Base-by-base conservation (phyloP, 2,797 vertebrate species). In the Clamator glandarius region DNA sequence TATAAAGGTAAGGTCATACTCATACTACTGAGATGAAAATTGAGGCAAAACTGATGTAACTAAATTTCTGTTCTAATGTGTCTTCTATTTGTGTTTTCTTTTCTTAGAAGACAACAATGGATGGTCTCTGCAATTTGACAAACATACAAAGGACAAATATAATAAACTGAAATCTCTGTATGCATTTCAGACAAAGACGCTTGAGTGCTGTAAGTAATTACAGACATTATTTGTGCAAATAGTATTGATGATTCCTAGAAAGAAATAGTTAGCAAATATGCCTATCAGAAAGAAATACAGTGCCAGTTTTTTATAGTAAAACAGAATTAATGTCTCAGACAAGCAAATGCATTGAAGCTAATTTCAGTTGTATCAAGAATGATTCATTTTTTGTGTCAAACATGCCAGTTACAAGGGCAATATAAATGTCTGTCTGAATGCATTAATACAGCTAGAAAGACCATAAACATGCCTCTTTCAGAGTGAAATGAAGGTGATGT, bases 121-220 rank as follows among this genome's bases (percentile, higher is more conserved):
- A 85, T 99, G 99, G 99, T 98, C 99, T 39, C 97, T 98, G 89
- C 98, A 99, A 64, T 98, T 99, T 41, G 99, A 99, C 97, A 99
- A 98, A 89, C 98, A 98, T 93, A 98, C 92, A 16, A 93, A 96
- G 83, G 93, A 94, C 75, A 96, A 70, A 57, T 94, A 96, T 83
- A 92, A 96, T 62, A 95, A 92, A 93, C 87, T 98, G 87, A 98
- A 98, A 94, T 98, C 98, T 24, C 97, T 91, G 61, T 84, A 97
- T 62, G 96, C 97, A 13, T 87, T 97, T 42, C 96, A 98, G 73
- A 95, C 97, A 91, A 98, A 97, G 95, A 98, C 98, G 69, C 96
- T 97, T 3, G 89, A 98, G 29, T 99, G 99, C 96, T 93, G 99
- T 99, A 97, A 99, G 99, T 99, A 97, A 63, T 59, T 61, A 31